These are phyloP conservation scores for Heloderma charlesbogerti DNA, from an alignment of 2,113 vertebrate species.

Conservation along the genomic window DNA sequence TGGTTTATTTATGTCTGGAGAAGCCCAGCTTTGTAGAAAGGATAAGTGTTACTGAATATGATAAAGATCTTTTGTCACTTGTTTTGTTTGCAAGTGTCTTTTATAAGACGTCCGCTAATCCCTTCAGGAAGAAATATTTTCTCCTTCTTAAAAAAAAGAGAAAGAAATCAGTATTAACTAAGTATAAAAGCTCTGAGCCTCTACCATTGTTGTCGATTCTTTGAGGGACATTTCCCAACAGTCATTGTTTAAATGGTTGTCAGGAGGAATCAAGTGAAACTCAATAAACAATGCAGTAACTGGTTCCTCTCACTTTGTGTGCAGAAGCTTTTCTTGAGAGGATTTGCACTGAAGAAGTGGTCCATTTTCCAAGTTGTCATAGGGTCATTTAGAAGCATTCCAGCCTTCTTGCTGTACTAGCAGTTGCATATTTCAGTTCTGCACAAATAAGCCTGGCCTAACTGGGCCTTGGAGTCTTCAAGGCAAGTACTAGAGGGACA, in stretches of 20 bases:
- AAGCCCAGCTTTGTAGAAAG: constrained; percentile 68
- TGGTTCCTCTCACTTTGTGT: constrained; percentile 87
- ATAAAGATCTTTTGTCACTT: constrained; percentile 88
- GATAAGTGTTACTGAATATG: constrained; percentile 78
- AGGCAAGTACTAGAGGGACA: background rate
- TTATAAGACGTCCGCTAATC: constrained; percentile 87
- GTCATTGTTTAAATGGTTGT: constrained; percentile 99
- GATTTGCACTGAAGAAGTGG: constrained; percentile 86
- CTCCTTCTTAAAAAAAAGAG: constrained; percentile 81
- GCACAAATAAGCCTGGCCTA: constrained; percentile 55
- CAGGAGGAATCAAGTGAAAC: constrained; percentile 95
- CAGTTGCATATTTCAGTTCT: constrained; percentile 65
- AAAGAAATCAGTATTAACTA: constrained; percentile 81
- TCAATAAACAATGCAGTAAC: constrained; percentile 90
- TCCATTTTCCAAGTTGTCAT: constrained; percentile 77
- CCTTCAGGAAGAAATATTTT: constrained; percentile 96
- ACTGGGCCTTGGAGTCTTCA: constrained; percentile 12
- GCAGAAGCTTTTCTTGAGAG: constrained; percentile 80
- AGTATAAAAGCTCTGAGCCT: constrained; percentile 90
- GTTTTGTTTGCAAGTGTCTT: constrained; percentile 94
- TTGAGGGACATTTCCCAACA: constrained; percentile 92
- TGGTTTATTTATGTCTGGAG: constrained; percentile 52
- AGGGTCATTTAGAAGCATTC: constrained; percentile 71
- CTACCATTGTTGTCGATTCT: constrained; percentile 88
- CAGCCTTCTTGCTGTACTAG: constrained; percentile 62